phyloP scores from a whole-genome alignment of 30 jellyfish, hydroid and myxozoan genomes.

The Clytia hemisphaerica region DNA sequence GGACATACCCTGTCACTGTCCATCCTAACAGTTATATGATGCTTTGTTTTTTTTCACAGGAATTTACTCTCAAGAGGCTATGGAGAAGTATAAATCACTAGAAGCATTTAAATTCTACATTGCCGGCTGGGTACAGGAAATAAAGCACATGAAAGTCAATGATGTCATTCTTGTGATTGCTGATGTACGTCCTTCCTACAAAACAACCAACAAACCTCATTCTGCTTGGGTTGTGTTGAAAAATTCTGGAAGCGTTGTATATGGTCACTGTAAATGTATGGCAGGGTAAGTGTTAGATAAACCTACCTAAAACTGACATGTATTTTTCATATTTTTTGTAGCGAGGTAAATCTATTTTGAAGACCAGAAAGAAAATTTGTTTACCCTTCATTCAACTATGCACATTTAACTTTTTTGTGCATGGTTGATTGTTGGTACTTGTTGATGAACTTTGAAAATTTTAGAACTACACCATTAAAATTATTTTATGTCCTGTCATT shows the following conservation, averaged over 20 bases:
- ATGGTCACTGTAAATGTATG: constrained; percentile 20
- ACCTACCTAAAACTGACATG: too few species aligned
- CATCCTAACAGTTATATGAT: background rate
- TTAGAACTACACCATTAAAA: background rate
- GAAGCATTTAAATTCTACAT: constrained; percentile 3
- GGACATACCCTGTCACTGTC: too few species aligned
- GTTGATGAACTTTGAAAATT: background rate
- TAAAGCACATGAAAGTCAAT: background rate
- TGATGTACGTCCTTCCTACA: constrained; percentile 20
- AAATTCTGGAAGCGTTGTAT: background rate
- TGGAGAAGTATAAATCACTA: constrained; percentile 19
- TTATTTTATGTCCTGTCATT: background rate
- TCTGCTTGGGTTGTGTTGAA: constrained; percentile 1
- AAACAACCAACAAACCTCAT: constrained; percentile 11
- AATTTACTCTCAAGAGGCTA: constrained; percentile 14
- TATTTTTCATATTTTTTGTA: too few species aligned
- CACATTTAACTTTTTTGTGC: too few species aligned
- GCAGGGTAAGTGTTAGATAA: constrained; percentile 30
- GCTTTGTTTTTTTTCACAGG: too few species aligned
- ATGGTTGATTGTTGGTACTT: too few species aligned
- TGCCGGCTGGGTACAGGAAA: constrained; percentile 29
- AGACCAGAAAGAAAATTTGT: too few species aligned
- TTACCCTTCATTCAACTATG: too few species aligned
- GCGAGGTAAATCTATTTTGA: too few species aligned
- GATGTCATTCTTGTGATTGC: background rate